Evolutionary conservation across 2,113 vertebrate species (phyloP).

Genomic region (Onychorhynchus coronatus): DNA sequence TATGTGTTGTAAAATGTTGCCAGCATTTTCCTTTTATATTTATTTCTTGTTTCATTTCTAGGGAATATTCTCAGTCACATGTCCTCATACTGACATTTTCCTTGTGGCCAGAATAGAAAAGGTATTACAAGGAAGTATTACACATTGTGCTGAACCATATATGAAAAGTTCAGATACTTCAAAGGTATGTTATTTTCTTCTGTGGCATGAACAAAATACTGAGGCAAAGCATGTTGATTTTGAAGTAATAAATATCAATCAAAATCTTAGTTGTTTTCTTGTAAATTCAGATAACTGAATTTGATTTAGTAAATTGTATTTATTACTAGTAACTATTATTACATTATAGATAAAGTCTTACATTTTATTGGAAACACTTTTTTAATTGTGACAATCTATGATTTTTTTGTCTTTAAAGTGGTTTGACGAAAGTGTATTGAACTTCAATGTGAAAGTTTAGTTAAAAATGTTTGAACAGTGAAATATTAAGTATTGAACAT

Average conservation of each 20-base stretch:
- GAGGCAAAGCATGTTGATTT: background rate
- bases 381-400: background rate
- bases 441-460: background rate
- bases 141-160: constrained; percentile 94
- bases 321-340: background rate
- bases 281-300: background rate
- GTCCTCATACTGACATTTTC: constrained; percentile 96
- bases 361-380: background rate
- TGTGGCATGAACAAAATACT: background rate
- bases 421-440: background rate
- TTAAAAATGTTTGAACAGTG: background rate
- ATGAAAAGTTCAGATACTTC: constrained; percentile 96
- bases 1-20: background rate
- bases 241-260: background rate
- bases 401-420: background rate
- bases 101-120: constrained; percentile 97
- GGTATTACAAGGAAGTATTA: constrained; percentile 93
- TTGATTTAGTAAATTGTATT: background rate
- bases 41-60: constrained; percentile 49
- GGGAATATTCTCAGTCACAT: constrained; percentile 95
- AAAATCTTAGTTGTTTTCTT: background rate
- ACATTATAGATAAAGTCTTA: background rate
- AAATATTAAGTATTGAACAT: background rate
- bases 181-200: constrained; percentile 80
- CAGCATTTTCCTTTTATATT: background rate